Percentiles rank a stretch among this genome's conserved stretches.
Conservation (phyloP, 2,113 vertebrate genomes). For the Candoia aspera region DNA sequence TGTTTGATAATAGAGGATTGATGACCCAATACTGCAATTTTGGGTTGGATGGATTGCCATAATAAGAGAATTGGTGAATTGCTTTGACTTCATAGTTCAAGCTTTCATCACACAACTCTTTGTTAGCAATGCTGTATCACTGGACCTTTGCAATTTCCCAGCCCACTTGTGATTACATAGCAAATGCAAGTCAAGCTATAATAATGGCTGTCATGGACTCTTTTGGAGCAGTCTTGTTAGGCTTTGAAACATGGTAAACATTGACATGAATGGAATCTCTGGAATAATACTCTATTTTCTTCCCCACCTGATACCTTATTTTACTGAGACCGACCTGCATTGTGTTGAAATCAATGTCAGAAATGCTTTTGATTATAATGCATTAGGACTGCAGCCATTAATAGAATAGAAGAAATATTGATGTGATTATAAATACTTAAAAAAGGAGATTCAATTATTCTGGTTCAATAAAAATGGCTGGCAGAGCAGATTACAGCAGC, state of each 20-base stretch:
- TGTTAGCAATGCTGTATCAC: conserved; percentile 49
- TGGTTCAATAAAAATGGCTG: conserved; percentile 13
- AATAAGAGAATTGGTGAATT: conserved; percentile 39
- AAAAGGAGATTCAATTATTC: background rate
- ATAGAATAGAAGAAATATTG: background rate
- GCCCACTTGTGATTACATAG: conserved; percentile 50
- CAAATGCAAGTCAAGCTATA: conserved; percentile 54
- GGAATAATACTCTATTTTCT: conserved; percentile 52
- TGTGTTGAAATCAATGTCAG: conserved; percentile 18
- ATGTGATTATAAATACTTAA: background rate
- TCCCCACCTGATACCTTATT: conserved; percentile 13
- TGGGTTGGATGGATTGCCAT: conserved; percentile 29
- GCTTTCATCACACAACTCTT: conserved; percentile 44
- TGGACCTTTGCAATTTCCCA: conserved; percentile 45
- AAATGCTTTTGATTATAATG: conserved; percentile 9
- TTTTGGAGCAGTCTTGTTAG: conserved; percentile 53
- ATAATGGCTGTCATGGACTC: conserved; percentile 58
- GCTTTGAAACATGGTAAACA: conserved; percentile 30
- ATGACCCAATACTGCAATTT: conserved; percentile 37
- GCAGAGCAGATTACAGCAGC: background rate
- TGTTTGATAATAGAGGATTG: conserved; percentile 38
- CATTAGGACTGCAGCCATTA: background rate
- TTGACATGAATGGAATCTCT: conserved; percentile 42
- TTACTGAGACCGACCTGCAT: background rate
- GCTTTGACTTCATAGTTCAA: conserved; percentile 46